Conservation (phyloP, 2,888 invertebrate species). For the Rosalia funebris region DNA sequence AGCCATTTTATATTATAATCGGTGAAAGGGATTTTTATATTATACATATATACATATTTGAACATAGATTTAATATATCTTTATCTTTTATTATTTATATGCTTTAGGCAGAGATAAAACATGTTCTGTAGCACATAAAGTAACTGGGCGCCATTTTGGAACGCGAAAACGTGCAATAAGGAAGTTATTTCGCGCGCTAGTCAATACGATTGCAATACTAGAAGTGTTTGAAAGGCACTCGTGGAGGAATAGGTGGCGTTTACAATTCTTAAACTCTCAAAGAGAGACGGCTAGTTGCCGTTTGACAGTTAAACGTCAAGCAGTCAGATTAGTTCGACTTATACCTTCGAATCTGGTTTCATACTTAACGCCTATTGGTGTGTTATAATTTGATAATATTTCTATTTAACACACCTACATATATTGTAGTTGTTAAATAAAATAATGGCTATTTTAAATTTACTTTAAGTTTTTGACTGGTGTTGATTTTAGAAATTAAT, state of each 20-base stretch:
- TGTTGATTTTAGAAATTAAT: too few species aligned
- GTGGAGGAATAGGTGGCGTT: not conserved
- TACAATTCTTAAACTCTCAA: too few species aligned
- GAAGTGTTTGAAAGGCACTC: conserved; percentile 4
- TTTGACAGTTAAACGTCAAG: too few species aligned
- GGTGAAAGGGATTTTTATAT: conserved; percentile 55
- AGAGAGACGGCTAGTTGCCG: too few species aligned
- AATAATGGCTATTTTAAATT: too few species aligned
- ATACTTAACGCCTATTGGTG: too few species aligned
- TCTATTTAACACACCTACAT: too few species aligned
- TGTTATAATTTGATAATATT: too few species aligned
- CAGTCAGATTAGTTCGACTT: too few species aligned
- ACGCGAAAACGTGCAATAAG: conserved; percentile 44
- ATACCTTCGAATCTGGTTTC: too few species aligned
- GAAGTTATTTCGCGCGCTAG: conserved; percentile 20
- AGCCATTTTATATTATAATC: conserved; percentile 52
- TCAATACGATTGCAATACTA: conserved; percentile 22
- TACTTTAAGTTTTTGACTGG: too few species aligned
- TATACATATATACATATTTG: conserved; percentile 42
- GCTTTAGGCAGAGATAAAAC: conserved; percentile 40
- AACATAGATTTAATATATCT: conserved; percentile 46
- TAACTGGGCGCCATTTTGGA: not conserved
- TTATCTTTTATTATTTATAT: conserved; percentile 48
- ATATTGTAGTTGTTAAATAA: too few species aligned
- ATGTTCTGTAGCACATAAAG: conserved; percentile 44